Evolutionary conservation across 2,797 vertebrate genomes (phyloP).

Genomic region (Triplophysa yarkandensis): DNA sequence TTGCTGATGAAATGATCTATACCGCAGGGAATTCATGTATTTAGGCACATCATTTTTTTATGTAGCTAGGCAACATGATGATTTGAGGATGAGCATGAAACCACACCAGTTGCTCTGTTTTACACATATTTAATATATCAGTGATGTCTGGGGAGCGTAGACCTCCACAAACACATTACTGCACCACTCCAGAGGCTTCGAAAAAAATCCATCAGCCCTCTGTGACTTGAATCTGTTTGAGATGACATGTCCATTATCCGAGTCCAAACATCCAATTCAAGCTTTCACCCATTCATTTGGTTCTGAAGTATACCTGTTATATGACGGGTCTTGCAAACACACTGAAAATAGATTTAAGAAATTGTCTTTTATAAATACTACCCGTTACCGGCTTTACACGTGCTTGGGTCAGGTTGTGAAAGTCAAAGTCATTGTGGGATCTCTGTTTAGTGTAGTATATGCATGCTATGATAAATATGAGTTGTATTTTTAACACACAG

Average conservation of each 20-base stretch:
- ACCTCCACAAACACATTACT: conserved; percentile 37
- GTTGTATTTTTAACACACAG: neutral
- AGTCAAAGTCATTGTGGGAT: neutral
- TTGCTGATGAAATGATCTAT: conserved; percentile 1
- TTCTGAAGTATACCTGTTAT: neutral
- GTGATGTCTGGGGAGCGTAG: neutral
- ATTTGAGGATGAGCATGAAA: conserved; percentile 38
- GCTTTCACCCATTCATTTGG: conserved; percentile 14
- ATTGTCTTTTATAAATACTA: neutral
- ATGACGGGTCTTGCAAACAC: neutral
- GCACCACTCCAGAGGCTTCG: neutral
- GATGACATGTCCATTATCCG: conserved; percentile 10
- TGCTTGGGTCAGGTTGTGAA: too few species aligned
- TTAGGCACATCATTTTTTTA: conserved; percentile 26
- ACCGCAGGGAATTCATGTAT: conserved; percentile 28
- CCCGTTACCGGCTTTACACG: neutral
- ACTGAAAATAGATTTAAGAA: conserved; percentile 1
- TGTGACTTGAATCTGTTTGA: neutral
- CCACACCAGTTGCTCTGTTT: conserved; percentile 26
- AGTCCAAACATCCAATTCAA: conserved; percentile 10
- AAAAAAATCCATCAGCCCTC: conserved; percentile 9
- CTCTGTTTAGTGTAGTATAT: neutral
- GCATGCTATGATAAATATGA: too few species aligned
- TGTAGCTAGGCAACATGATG: conserved; percentile 52
- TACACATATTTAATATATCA: conserved; percentile 17